phyloP scores from a whole-genome alignment of 2,797 vertebrate species.

The Cetoscarus ocellatus region DNA sequence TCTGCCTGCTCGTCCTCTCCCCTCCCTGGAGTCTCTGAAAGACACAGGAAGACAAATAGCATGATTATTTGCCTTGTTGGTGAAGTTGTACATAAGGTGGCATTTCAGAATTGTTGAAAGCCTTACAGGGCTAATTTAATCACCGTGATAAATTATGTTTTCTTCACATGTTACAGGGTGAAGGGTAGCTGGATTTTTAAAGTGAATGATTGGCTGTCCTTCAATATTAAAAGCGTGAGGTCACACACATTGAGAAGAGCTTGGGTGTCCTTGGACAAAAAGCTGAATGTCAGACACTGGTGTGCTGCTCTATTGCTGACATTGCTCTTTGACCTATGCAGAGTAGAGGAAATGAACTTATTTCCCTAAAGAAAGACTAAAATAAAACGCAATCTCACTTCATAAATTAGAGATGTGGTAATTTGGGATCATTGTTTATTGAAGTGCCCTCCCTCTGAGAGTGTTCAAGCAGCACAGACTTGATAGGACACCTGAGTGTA shows the following conservation, averaged over 20 bases:
- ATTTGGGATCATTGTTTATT: slow-evolving; percentile 13
- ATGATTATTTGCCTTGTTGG: slow-evolving; percentile 49
- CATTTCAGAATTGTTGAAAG: slow-evolving; percentile 50
- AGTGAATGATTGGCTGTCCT: slow-evolving; percentile 45
- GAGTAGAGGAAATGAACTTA: slow-evolving; percentile 25
- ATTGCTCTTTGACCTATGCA: slow-evolving; percentile 44
- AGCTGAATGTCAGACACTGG: slow-evolving; percentile 24
- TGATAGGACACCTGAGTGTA: slow-evolving; percentile 1
- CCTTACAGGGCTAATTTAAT: slow-evolving; percentile 31
- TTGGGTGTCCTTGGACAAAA: slow-evolving; percentile 50
- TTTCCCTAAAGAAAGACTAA: slow-evolving; percentile 12
- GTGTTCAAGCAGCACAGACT: slow-evolving; percentile 1
- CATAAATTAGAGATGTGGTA: slow-evolving; percentile 38
- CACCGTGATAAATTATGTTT: slow-evolving; percentile 50
- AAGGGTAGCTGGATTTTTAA: slow-evolving; percentile 38
- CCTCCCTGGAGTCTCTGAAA: slow-evolving; percentile 90
- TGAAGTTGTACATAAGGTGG: slow-evolving; percentile 25
- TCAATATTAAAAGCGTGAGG: slow-evolving; percentile 28
- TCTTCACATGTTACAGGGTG: slow-evolving; percentile 34
- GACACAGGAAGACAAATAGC: slow-evolving; percentile 66
- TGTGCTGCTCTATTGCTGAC: slow-evolving; percentile 9
- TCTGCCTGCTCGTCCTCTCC: slow-evolving; percentile 86
- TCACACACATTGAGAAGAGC: slow-evolving; percentile 20
- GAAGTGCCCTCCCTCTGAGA: neutral
- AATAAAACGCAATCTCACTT: slow-evolving; percentile 17